A percentile compares a stretch with the other conserved stretches of the same genome.
phyloP scores from a whole-genome alignment of 2,888 invertebrate genomes.

The Sialis fuliginosa region DNA sequence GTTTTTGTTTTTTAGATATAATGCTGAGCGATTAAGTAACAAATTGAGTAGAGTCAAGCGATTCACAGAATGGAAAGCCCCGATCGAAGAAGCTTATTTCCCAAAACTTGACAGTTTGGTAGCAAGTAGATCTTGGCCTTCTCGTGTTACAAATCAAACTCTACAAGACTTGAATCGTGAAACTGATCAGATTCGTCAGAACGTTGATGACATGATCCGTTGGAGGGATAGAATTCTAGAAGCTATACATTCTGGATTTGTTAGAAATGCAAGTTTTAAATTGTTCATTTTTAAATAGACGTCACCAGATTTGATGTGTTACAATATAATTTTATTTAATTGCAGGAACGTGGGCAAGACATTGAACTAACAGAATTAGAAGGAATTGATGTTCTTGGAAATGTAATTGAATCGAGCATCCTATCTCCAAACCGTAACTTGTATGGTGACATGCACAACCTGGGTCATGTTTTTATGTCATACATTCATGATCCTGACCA shows the following conservation, averaged over 20 bases:
- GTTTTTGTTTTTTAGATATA: conserved; percentile 36
- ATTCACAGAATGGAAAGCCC: conserved; percentile 44
- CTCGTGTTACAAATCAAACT: conserved; percentile 37
- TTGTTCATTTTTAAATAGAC: too few species aligned
- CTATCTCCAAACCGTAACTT: conserved; percentile 48
- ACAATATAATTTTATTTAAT: too few species aligned
- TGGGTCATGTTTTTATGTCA: conserved; percentile 62
- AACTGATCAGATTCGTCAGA: conserved; percentile 44
- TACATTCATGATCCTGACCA: conserved; percentile 68
- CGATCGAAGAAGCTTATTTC: conserved; percentile 65
- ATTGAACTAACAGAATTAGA: conserved; percentile 39
- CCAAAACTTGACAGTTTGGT: conserved; percentile 67
- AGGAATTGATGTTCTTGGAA: conserved; percentile 55
- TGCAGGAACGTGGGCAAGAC: conserved; percentile 36
- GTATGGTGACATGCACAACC: conserved; percentile 70
- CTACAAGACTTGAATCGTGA: conserved; percentile 47
- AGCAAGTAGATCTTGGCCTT: conserved; percentile 58
- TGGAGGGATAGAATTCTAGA: conserved; percentile 59
- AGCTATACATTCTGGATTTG: conserved; percentile 46
- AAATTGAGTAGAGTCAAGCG: conserved; percentile 41
- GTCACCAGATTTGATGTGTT: too few species aligned
- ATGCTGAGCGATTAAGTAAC: conserved; percentile 58
- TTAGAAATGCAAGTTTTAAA: conserved; percentile 31
- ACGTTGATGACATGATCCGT: conserved; percentile 51
- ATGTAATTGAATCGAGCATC: conserved; percentile 56